phyloP scores from a whole-genome alignment of 2,797 vertebrate species.

The Neomorphus geoffroyi region DNA sequence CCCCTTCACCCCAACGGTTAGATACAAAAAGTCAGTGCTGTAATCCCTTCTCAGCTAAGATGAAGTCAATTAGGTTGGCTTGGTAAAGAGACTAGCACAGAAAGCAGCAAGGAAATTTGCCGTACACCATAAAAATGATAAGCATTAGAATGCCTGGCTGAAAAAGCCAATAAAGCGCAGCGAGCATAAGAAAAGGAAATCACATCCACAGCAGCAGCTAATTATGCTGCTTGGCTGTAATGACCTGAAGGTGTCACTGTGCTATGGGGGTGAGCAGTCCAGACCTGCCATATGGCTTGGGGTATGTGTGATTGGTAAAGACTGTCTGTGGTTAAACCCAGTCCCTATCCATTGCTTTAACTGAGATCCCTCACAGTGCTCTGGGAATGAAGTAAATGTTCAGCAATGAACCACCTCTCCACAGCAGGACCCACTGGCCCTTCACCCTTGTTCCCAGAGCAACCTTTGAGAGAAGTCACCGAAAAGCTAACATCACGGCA shows the following conservation, averaged over 20 bases:
- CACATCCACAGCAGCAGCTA: neutral
- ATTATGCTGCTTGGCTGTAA: neutral
- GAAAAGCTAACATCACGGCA: neutral
- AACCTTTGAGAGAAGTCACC: neutral
- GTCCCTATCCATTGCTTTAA: neutral
- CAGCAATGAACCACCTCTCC: neutral
- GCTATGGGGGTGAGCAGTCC: neutral
- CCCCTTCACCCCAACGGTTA: neutral
- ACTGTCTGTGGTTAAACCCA: neutral
- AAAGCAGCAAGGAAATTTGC: neutral
- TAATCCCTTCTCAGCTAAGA: neutral
- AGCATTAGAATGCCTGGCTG: neutral
- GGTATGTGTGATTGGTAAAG: neutral
- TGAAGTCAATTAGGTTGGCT: neutral
- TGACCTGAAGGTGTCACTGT: neutral
- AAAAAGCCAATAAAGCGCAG: neutral
- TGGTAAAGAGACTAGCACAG: neutral
- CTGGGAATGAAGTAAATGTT: neutral
- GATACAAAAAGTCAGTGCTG: neutral
- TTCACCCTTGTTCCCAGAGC: neutral
- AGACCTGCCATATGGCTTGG: accelerated
- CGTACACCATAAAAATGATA: neutral
- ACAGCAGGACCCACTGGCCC: neutral
- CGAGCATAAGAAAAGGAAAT: neutral
- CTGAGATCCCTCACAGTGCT: neutral